phyloP scores from a whole-genome alignment of 2,797 vertebrate genomes.

The Megaceryle alcyon region DNA sequence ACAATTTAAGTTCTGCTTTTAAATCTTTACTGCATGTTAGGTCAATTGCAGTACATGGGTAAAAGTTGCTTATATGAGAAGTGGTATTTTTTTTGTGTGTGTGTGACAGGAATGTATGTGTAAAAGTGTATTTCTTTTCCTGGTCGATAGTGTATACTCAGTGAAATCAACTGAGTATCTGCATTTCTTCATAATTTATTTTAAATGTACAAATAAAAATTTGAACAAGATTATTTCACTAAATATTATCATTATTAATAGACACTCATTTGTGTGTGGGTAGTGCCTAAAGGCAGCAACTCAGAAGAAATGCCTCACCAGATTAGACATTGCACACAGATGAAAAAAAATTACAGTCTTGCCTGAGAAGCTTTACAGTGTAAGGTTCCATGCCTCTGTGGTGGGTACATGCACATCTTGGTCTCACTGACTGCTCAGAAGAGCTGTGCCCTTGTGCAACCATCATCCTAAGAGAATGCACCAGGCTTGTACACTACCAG shows the following conservation, averaged over 20 bases:
- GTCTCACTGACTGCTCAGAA: neutral
- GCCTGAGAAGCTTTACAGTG: neutral
- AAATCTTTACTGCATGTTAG: neutral
- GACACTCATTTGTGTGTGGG: constrained; percentile 26
- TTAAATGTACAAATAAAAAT: neutral
- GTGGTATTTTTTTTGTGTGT: neutral
- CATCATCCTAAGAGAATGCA: neutral
- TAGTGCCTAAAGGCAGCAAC: constrained; percentile 18
- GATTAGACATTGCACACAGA: neutral
- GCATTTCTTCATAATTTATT: neutral
- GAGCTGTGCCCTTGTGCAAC: neutral
- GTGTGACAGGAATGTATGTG: neutral
- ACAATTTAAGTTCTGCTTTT: neutral
- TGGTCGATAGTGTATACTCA: neutral
- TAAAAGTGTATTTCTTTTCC: neutral
- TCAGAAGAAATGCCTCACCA: constrained; percentile 17
- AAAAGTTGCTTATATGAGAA: neutral
- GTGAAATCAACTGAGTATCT: neutral
- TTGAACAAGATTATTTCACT: constrained; percentile 6
- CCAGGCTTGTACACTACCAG: neutral
- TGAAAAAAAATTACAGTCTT: neutral
- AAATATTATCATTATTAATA: constrained; percentile 58
- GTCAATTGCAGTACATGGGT: neutral
- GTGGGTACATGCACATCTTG: fast-evolving
- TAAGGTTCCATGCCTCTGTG: neutral